Base-by-base conservation (phyloP, 1,140 invertebrate genomes). In the Archivesica marissinica region DNA sequence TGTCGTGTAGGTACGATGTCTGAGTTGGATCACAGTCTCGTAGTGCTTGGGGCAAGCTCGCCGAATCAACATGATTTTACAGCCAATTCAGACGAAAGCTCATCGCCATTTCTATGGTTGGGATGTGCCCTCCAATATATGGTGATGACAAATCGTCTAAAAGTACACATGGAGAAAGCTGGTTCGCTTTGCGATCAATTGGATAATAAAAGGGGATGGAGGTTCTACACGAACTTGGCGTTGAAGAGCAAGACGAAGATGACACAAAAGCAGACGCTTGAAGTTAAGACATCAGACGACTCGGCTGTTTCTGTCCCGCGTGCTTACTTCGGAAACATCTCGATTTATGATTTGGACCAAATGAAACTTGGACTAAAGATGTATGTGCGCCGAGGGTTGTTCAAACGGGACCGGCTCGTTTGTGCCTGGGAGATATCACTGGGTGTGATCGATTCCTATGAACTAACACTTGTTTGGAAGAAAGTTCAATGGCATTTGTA, bases 391-490 rank as follows among this genome's bases (percentile, higher is more conserved):
- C 9, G 13, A 28, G 54, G 54, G n/a, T 28, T 4, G 25, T 59
- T 59, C 2, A 59, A 15, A 6, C 25, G 33, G 15, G 54, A 59
- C 33, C 6, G 33, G 15, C 9, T 59, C 2, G 23, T 59, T 59
- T 28, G 7, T 20, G 4, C 6, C 54, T 59, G n/a, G 54, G 25
- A 23, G 13, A 28, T 59, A 9, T 6, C 9, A 28, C 33, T 59
- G 54, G 54, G 15, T 59, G 25, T 59, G n/a, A 28, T 59, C 33
- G 54, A 28, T 28, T 59, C 54, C n/a, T 59, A 59, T 59, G 54
- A 59, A 23, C 54, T 28, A 7, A 28, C 33, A 1, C 25, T 28
- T 23, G 13, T 28, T 15, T 59, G 54, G 54, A 59, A 28, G 54
- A 59, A 59, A 59, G 4, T 59, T 28, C 23, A 28, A 59, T 59